These are phyloP conservation scores for Astreopora myriophthalma DNA, from an alignment of 64 coral and sea anemone species.

Conservation along the genomic window DNA sequence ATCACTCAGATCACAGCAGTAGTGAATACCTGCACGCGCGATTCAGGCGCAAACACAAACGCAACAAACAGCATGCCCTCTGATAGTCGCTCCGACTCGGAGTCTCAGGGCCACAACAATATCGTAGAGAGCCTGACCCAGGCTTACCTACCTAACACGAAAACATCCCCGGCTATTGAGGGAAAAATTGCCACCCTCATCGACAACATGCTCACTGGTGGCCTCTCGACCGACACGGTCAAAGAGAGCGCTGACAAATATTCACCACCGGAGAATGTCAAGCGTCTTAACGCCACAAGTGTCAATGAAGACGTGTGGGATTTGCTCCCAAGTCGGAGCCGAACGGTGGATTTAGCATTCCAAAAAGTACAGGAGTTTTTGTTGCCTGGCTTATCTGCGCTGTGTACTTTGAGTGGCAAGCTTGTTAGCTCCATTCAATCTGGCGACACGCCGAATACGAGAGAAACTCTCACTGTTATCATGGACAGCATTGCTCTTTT, in stretches of 20 bases:
- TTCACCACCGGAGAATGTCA: slow-evolving; percentile 20
- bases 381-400: too few species aligned
- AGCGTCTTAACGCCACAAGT: neutral
- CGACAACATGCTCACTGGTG: neutral
- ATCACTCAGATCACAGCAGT: neutral
- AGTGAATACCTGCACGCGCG: neutral
- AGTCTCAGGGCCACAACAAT: neutral
- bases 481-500: too few species aligned
- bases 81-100: neutral
- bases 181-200: slow-evolving; percentile 1
- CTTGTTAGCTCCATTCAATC: too few species aligned
- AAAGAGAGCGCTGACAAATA: slow-evolving; percentile 28
- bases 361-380: too few species aligned
- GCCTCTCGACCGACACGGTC: neutral
- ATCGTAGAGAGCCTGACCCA: slow-evolving; percentile 23
- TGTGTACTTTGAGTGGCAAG: too few species aligned
- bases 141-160: neutral
- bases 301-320: slow-evolving; percentile 47
- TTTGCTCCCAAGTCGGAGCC: too few species aligned
- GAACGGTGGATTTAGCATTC: too few species aligned
- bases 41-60: neutral
- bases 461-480: too few species aligned
- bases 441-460: too few species aligned
- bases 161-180: slow-evolving; percentile 20
- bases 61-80: neutral